These are phyloP conservation scores for Hirtodrosophila cameraria DNA, from an alignment of 2,888 invertebrate species.

Conservation along the genomic window DNA sequence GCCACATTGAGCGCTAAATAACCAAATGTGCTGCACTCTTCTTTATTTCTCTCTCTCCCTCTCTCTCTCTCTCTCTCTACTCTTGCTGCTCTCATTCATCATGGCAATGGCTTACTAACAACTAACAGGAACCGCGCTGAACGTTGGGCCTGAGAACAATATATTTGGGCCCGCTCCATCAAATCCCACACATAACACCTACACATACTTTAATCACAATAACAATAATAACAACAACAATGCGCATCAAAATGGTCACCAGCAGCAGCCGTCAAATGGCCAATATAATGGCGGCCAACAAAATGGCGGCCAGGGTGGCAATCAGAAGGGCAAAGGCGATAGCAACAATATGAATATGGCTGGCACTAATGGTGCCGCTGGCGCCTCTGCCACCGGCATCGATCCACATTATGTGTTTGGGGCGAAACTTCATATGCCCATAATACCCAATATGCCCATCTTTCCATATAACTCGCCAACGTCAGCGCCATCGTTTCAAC, in stretches of 20 bases:
- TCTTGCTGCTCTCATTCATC: conserved; percentile 12
- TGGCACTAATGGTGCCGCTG: conserved; percentile 58
- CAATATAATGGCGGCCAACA: conserved; percentile 25
- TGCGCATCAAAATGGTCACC: conserved; percentile 24
- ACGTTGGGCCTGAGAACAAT: conserved; percentile 83
- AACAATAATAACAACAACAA: conserved; percentile 51
- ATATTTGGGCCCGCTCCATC: conserved; percentile 79
- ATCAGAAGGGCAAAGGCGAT: conserved; percentile 28
- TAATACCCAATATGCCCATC: conserved; percentile 83
- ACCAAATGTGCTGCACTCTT: conserved; percentile 25
- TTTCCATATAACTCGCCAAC: conserved; percentile 83
- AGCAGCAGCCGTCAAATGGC: conserved; percentile 12
- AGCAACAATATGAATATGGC: conserved; percentile 29
- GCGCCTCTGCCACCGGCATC: conserved; percentile 70
- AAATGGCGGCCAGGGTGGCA: conserved; percentile 37
- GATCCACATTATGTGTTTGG: conserved; percentile 84
- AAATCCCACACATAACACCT: conserved; percentile 82
- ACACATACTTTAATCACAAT: conserved; percentile 69
- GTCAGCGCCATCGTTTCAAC: conserved; percentile 83
- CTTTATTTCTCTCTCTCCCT: conserved; percentile 24
- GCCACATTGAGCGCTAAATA: conserved; percentile 19
- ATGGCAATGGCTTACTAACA: conserved; percentile 21
- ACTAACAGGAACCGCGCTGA: conserved; percentile 82
- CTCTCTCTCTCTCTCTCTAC: conserved; percentile 10
- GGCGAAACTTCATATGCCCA: conserved; percentile 82